A percentile compares a stretch with the other conserved stretches of the same genome.
phyloP scores from a whole-genome alignment of 2,113 vertebrate species.

The Miniopterus natalensis region DNA sequence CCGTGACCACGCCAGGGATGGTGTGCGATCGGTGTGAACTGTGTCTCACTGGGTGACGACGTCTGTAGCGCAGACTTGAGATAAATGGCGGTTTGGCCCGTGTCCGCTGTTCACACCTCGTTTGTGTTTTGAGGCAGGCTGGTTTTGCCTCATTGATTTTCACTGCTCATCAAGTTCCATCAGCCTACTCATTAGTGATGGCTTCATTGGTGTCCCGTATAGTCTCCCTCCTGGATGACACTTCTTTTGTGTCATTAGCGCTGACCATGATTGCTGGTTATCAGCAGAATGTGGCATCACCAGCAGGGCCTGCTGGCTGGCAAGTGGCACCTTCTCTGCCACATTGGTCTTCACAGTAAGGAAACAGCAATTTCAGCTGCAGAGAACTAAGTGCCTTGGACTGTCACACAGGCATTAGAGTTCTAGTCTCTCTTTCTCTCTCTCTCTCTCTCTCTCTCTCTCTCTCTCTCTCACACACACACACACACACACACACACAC shows the following conservation, averaged over 20 bases:
- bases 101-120: not conserved
- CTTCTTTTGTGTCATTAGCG: constrained; percentile 22
- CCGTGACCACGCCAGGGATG: not conserved
- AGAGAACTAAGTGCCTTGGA: not conserved
- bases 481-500: too few species aligned
- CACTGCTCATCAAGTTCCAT: constrained; percentile 64
- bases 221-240: constrained; percentile 41
- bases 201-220: constrained; percentile 58
- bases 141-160: constrained; percentile 69
- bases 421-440: not conserved
- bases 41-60: not conserved
- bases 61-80: not conserved
- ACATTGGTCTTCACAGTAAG: not conserved
- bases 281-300: constrained; percentile 21
- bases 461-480: not conserved
- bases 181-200: constrained; percentile 59
- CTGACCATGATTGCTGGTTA: not conserved
- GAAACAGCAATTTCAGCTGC: constrained; percentile 1
- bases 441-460: not conserved
- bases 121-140: constrained; percentile 24
- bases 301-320: constrained; percentile 39
- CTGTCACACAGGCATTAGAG: not conserved
- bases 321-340: not conserved
- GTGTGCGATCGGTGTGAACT: not conserved
- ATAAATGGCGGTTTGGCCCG: not conserved